phyloP scores from a whole-genome alignment of 2,888 invertebrate genomes.

The Hermodice carunculata region DNA sequence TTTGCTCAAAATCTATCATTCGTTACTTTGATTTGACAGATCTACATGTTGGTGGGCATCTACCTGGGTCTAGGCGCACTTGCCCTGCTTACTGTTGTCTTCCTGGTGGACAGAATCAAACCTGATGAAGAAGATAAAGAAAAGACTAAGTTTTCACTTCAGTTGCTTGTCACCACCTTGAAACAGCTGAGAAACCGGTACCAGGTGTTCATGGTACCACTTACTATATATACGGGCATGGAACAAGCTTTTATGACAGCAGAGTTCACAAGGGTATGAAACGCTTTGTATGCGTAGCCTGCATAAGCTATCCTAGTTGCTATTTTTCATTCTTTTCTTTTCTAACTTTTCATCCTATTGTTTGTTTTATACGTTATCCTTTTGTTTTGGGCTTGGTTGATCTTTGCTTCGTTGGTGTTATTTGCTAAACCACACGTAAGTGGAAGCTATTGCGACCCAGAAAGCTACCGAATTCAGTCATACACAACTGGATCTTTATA shows the following conservation, averaged over 20 bases:
- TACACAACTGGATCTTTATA: too few relatives aligned
- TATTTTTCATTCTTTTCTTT: too few relatives aligned
- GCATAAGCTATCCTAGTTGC: too few relatives aligned
- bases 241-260: slow-evolving; percentile 85
- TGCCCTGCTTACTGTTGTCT: background rate
- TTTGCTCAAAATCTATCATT: too few relatives aligned
- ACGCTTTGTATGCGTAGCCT: background rate
- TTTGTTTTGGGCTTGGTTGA: too few relatives aligned
- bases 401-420: too few relatives aligned
- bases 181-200: slow-evolving; percentile 69
- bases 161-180: slow-evolving; percentile 7
- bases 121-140: background rate
- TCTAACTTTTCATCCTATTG: too few relatives aligned
- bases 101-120: slow-evolving; percentile 9
- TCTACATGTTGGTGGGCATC: slow-evolving; percentile 4
- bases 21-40: background rate
- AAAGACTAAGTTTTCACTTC: background rate
- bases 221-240: slow-evolving; percentile 96
- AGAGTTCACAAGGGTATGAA: slow-evolving; percentile 16
- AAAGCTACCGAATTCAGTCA: too few relatives aligned
- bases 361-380: too few relatives aligned
- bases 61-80: slow-evolving; percentile 4
- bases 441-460: too few relatives aligned
- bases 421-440: too few relatives aligned
- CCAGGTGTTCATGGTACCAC: slow-evolving; percentile 92